These are phyloP conservation scores for Teinopalpus imperialis DNA, from an alignment of 2,888 invertebrate genomes.

Conservation along the genomic window DNA sequence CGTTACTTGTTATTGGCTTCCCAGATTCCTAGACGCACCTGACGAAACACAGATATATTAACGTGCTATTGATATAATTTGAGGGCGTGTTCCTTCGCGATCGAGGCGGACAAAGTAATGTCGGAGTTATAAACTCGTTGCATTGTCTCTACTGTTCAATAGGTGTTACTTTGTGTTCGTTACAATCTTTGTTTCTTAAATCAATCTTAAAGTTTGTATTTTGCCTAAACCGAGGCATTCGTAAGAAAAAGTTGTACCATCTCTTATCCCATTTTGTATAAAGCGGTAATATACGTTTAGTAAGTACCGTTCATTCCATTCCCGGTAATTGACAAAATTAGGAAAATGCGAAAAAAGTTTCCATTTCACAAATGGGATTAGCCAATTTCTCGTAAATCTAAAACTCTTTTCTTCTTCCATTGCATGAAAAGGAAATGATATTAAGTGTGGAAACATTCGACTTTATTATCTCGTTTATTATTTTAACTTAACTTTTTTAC, in stretches of 20 bases:
- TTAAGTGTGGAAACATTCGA: conserved; percentile 1
- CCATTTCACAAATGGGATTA: conserved; percentile 24
- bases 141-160: no score
- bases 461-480: background rate
- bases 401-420: conserved; percentile 6
- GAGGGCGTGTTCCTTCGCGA: no score
- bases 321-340: conserved; percentile 24
- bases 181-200: background rate
- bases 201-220: background rate
- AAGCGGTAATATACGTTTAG: conserved; percentile 14
- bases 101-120: no score
- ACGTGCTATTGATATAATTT: no score
- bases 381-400: conserved; percentile 12
- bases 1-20: no score
- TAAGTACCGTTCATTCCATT: conserved; percentile 19
- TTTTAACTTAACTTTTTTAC: no score
- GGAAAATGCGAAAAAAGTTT: conserved; percentile 25
- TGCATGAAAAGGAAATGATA: conserved; percentile 7
- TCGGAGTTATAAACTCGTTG: no score
- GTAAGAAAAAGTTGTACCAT: conserved; percentile 10
- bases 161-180: no score
- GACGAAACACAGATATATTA: no score
- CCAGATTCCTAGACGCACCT: no score
- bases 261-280: conserved; percentile 2
- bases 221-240: conserved; percentile 2